Base-by-base conservation (phyloP, 2,797 vertebrate genomes). In the Acipenser oxyrinchus region DNA sequence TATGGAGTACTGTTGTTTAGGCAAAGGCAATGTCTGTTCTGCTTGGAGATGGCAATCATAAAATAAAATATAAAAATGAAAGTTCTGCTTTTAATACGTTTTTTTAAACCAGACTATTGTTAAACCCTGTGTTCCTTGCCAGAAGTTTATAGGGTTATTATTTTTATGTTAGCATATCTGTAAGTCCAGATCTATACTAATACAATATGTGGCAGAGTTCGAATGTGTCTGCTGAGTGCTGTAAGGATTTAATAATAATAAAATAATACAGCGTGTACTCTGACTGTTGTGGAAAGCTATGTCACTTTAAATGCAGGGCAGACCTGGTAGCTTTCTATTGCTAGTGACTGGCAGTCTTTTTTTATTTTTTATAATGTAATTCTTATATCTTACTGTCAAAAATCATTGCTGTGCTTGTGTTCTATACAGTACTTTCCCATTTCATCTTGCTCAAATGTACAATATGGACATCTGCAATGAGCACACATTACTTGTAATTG, bases 401-500 rank as follows among this genome's bases (percentile, higher is more conserved):
- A 62, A 49, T 13, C 53, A 63, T 67, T 49, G 55, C 18, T 3
- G 18, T 11, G 13, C 52, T 58, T 53, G 53, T 23, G 13, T 8
- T 60, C 59, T 68, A 13, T 15, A 49, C 49, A 52, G 49, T 60
- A 78, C 76, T 79, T 81, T 86, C 79, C 80, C 77, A 71, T 81
- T 78, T 76, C 62, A 10, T 84, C 79, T 84, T 49, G 63, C 83
- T 86, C 78, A 72, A 75, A 81, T 8, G 81, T 82, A 78, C 50
- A 78, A 83, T 82, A 75, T 68, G 65, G 85, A 82, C 83, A 76
- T 83, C 87, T 85, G 85, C 81, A 81, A 78, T 63, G 78, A 91
- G 82, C 79, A 81, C 85, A 81, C 83, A 88, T 89, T 86, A 84
- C 83, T 53, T 79, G 83, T 84, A 86, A 88, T 85, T 82, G 79